These are phyloP conservation scores for Micoletzkya japonica DNA, from an alignment of 2,888 invertebrate genomes.

Conservation along the genomic window DNA sequence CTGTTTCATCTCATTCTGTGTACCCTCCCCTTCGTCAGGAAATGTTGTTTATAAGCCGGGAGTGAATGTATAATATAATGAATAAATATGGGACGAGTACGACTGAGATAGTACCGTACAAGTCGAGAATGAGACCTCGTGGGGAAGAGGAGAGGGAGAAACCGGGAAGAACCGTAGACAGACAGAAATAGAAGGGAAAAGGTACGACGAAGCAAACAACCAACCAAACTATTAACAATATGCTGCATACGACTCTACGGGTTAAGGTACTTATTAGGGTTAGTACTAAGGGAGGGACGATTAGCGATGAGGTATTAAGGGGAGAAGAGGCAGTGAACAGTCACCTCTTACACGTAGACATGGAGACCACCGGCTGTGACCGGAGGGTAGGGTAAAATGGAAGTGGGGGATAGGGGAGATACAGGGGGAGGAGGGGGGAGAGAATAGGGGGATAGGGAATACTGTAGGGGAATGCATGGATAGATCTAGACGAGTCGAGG, in stretches of 20 bases:
- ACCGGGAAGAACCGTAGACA: constrained; percentile 17
- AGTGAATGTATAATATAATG: no score
- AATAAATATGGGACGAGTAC: no score
- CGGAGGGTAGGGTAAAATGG: background rate
- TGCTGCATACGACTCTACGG: background rate
- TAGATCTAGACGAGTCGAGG: background rate
- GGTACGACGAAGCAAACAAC: no score
- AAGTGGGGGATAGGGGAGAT: background rate
- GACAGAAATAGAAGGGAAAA: no score
- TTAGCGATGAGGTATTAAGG: no score
- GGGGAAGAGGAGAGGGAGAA: background rate
- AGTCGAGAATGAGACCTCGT: background rate
- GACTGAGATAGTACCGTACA: no score
- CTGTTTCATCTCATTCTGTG: no score
- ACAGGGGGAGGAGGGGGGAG: background rate
- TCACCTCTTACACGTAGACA: background rate
- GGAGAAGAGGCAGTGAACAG: no score
- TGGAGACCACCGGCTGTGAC: background rate
- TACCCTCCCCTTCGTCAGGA: no score
- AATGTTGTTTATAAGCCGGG: no score
- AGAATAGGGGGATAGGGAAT: background rate
- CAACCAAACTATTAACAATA: no score
- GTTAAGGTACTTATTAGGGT: background rate
- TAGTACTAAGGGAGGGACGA: background rate
- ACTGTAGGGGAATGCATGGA: background rate